Base-by-base conservation (phyloP, 2,797 vertebrate genomes). In the Argyrosomus regius region DNA sequence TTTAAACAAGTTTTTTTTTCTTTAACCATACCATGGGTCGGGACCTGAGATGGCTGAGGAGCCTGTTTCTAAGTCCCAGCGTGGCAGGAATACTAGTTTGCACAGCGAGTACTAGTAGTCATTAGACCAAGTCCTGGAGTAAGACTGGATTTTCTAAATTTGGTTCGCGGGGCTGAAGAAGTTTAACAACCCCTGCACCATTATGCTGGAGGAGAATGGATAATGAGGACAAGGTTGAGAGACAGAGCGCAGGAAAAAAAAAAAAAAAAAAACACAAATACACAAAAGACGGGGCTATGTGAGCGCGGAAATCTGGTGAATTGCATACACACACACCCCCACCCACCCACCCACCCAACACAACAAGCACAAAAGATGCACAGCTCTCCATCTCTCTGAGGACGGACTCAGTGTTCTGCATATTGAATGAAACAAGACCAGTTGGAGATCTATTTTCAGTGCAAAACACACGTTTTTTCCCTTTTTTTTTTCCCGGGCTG, bases 201-300 rank as follows among this genome's bases (percentile, higher is more conserved):
- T 87, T 80, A 79, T 71, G 79, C 87, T 87, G 85, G 59, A 87
- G 86, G 83, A 92, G 82, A 83, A 87, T 73, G 85, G 86, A 92
- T 92, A 92, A 93, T 91, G 87, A 92, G 89, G 87, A 88, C 86
- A 79, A 88, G 84, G 87, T 83, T 89, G 82, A 86, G 85, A 89
- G 83, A 90, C 16, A 28, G 81, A 76, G 85, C 53, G 41, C 64
- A 68, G 67, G 9, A 41, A 63, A 41, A 71, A 77, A 72, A 65
- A 77, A 52, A 54, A 26, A 72, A 72, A 58, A 45, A 59, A 60
- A 39, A 35, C 8, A 17, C 28, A 75, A 80, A 75, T 24, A 66
- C 59, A 85, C 78, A 88, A 84, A 90, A 89, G 81, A 83, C 26
- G 12, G 65, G 82, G 64, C 67, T 62, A 64, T 81, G 63, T 22